phyloP scores from a whole-genome alignment of 2,113 vertebrate genomes.

The Pseudopodoces humilis region DNA sequence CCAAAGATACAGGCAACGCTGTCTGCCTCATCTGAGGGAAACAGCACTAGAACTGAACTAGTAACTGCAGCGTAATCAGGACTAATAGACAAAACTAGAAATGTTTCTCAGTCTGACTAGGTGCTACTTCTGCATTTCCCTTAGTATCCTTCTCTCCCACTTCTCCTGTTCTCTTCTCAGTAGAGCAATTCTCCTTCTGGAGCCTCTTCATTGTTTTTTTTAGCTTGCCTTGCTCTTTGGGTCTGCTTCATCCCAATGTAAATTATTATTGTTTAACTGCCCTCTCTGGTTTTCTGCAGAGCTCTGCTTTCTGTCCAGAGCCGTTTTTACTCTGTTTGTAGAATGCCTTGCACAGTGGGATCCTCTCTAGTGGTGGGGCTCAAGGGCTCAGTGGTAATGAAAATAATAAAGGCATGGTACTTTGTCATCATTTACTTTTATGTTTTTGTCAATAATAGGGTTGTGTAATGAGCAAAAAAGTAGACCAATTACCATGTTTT shows the following conservation, averaged over 20 bases:
- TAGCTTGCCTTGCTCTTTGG: not conserved
- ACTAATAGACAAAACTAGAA: not conserved
- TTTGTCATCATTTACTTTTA: not conserved
- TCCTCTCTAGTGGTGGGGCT: not conserved
- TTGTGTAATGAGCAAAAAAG: not conserved
- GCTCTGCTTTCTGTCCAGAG: not conserved
- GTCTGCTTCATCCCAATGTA: not conserved
- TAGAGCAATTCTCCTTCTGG: not conserved
- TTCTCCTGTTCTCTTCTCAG: not conserved
- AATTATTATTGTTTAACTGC: not conserved
- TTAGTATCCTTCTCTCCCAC: rapidly evolving
- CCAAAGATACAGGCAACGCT: not conserved
- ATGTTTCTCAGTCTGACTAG: not conserved
- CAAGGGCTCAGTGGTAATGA: not conserved
- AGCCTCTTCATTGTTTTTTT: not conserved
- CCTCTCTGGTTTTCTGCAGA: not conserved
- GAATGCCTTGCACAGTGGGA: not conserved
- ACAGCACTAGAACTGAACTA: not conserved
- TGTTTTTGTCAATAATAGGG: not conserved
- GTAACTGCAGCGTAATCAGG: not conserved
- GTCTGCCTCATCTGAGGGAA: not conserved
- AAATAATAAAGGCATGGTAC: not conserved
- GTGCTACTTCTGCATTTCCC: not conserved
- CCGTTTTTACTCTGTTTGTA: not conserved
- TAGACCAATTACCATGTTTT: not conserved